Conservation (phyloP, 2,797 vertebrate species). For the Alca torda region DNA sequence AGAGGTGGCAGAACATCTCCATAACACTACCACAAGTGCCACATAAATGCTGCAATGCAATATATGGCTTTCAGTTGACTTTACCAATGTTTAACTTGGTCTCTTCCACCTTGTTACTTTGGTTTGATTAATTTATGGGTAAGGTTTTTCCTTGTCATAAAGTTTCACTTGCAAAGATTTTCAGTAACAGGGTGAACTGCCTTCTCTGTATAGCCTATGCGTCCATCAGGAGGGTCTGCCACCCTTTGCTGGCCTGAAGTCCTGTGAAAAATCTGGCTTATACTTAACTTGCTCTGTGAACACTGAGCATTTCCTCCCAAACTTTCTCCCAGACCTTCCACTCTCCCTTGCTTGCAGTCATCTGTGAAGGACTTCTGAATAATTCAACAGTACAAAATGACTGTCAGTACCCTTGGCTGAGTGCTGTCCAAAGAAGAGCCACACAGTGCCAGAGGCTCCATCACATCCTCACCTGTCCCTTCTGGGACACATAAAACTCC, state of each 20-base stretch:
- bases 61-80: neutral
- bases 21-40: neutral
- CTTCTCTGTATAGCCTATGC: neutral
- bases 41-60: neutral
- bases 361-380: slow-evolving; percentile 46
- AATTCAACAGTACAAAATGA: neutral
- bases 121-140: neutral
- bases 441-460: neutral
- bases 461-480: neutral
- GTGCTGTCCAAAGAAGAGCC: neutral
- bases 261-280: neutral
- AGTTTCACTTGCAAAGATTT: neutral
- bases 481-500: neutral
- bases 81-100: neutral
- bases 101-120: neutral
- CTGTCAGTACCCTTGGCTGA: neutral
- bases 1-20: neutral
- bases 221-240: accelerated
- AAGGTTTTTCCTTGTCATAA: neutral
- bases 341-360: neutral
- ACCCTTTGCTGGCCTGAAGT: neutral
- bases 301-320: neutral
- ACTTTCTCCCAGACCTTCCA: neutral
- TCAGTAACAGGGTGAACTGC: neutral
- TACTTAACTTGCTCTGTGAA: neutral